These are phyloP conservation scores for Gavialis gangeticus DNA, from an alignment of 2,113 vertebrate genomes.

Conservation along the genomic window DNA sequence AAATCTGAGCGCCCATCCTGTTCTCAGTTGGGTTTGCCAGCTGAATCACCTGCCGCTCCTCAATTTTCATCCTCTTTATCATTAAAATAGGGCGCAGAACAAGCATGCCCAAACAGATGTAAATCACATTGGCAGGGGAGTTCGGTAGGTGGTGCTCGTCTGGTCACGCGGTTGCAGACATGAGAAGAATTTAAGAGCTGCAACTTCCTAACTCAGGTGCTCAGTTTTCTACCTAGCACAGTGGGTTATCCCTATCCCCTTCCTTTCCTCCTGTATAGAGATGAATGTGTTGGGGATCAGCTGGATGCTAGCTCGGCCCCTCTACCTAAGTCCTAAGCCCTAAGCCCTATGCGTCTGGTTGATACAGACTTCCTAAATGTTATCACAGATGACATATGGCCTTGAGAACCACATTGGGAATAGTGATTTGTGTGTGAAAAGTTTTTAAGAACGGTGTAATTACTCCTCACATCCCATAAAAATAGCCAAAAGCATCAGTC, in stretches of 20 bases:
- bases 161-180: fast-evolving
- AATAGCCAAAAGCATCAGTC: background rate
- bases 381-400: no score
- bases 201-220: background rate
- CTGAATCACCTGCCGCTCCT: background rate
- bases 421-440: background rate
- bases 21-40: background rate
- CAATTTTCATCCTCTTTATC: fast-evolving
- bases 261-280: background rate
- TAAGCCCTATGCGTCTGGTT: no score
- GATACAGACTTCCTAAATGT: no score
- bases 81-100: background rate
- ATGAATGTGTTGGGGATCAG: background rate
- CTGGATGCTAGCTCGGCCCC: background rate
- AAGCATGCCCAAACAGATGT: no score
- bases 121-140: background rate
- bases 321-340: no score
- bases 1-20: background rate
- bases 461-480: background rate
- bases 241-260: no score
- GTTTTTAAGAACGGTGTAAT: background rate
- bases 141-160: no score
- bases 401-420: no score
- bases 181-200: fast-evolving
- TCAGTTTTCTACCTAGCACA: no score